Percentiles rank a stretch among this genome's conserved stretches.
These are phyloP conservation scores for Bombyx huttoni DNA, from an alignment of 2,888 invertebrate species.

Conservation along the genomic window DNA sequence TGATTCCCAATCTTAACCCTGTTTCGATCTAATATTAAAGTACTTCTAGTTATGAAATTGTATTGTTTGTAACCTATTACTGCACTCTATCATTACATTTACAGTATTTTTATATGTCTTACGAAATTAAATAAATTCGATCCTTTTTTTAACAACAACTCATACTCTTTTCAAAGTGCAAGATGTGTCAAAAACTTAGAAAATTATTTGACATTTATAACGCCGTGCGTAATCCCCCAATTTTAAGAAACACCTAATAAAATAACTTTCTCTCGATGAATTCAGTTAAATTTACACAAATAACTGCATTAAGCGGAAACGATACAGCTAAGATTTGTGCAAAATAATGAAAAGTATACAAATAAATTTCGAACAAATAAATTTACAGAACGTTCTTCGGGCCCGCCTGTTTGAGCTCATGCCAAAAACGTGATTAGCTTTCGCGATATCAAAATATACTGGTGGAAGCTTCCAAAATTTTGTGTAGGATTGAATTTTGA, in stretches of 20 bases:
- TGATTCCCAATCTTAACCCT: too few species aligned
- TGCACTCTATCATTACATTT: too few species aligned
- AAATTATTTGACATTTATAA: too few species aligned
- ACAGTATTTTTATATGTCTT: too few species aligned
- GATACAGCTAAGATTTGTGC: not conserved
- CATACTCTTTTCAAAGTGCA: too few species aligned
- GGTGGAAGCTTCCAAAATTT: constrained; percentile 1
- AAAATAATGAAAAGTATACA: constrained; percentile 5
- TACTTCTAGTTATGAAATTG: too few species aligned
- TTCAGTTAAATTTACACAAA: not conserved
- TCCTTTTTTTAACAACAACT: too few species aligned
- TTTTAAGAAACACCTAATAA: not conserved
- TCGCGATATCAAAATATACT: constrained; percentile 10
- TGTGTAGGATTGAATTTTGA: constrained; percentile 1
- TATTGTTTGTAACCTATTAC: too few species aligned
- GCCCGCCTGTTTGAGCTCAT: constrained; percentile 16
- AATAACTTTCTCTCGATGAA: not conserved
- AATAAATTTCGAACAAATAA: constrained; percentile 3
- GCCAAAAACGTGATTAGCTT: constrained; percentile 27
- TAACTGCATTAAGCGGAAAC: not conserved
- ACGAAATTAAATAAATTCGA: too few species aligned
- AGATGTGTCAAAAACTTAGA: too few species aligned
- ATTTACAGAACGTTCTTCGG: constrained; percentile 1
- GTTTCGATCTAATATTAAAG: too few species aligned
- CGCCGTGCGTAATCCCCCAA: not conserved